Evolutionary conservation across 2,888 invertebrate species (phyloP), one percentile per base, ranked within the genome.

Genomic region (Conus canariensis): DNA sequence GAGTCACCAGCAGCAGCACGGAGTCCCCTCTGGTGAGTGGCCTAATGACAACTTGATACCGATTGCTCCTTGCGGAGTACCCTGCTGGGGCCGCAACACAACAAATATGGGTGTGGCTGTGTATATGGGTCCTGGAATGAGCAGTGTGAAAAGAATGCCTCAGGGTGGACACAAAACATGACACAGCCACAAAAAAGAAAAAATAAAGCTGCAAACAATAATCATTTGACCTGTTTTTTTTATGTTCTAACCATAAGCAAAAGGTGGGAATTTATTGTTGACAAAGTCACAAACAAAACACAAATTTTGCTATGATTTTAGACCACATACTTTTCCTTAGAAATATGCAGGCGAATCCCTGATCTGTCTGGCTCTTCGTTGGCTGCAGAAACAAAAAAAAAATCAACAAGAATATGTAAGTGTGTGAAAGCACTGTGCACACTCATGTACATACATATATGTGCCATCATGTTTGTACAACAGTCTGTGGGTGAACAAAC

Each of bases 311-410:
- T 12, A 7, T 3, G 22, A 19, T 12, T 58, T 56, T 12, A 30
- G 14, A 19, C 2, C 56, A 91, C 92, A 90, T 90, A 92, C 93
- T 90, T 90, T 80, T 92, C 64, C 60, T 89, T 45, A 7, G 91
- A 91, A 9, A 90, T 80, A n/a, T 91, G 89, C 58, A 92, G 87
- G 67, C 90, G 90, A 30, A 93, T 91, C 85, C 93, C 93, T 77
- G 93, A 93, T 25, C 88, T 30, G 90, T 93, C 93, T 58, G 89
- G 82, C 64, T 64, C 45, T 86, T 90, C 88, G 9, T 85, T 60
- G 16, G 88, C 90, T 91, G 90, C 19, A 88, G 80, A 25, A 70
- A 70, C 19, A 90, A 89, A 88, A 80, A 58, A 22, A 22, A 58
- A 83, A 64, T 8, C 9, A 10, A 22, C 8, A 74, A 16, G 30